Evolutionary conservation across 2,797 vertebrate genomes (phyloP).

Genomic region (Poeciliopsis presidionis): DNA sequence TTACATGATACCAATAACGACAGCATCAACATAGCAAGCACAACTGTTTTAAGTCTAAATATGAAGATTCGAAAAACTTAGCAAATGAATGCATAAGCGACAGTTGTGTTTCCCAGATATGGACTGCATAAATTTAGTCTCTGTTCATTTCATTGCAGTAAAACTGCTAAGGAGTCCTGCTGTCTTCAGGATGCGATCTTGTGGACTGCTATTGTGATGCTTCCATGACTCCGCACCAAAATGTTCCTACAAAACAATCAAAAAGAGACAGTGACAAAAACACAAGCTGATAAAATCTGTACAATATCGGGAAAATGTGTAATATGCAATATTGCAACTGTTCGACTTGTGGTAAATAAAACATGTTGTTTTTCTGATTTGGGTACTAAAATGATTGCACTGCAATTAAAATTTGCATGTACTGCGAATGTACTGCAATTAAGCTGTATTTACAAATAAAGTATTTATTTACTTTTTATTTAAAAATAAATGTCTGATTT

Average conservation of each 20-base stretch:
- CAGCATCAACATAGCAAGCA: neutral
- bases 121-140: neutral
- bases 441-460: neutral
- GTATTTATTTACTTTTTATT: neutral
- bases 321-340: neutral
- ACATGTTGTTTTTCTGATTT: neutral
- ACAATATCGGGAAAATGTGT: neutral
- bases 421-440: neutral
- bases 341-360: neutral
- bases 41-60: conserved; percentile 9
- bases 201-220: conserved; percentile 93
- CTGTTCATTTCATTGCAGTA: conserved; percentile 37
- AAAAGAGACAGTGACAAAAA: conserved; percentile 10
- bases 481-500: neutral
- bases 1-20: conserved; percentile 15
- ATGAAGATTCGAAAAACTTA: conserved; percentile 12
- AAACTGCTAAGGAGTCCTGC: neutral
- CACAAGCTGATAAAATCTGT: neutral
- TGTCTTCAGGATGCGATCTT: conserved; percentile 89
- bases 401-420: neutral
- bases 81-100: conserved; percentile 8
- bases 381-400: neutral
- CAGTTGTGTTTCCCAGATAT: conserved; percentile 8
- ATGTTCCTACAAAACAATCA: conserved; percentile 85
- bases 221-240: conserved; percentile 92